Percentiles rank a stretch among this genome's conserved stretches.
Evolutionary conservation across 2,888 invertebrate species (phyloP).

Genomic region (Embidobia sp.): DNA sequence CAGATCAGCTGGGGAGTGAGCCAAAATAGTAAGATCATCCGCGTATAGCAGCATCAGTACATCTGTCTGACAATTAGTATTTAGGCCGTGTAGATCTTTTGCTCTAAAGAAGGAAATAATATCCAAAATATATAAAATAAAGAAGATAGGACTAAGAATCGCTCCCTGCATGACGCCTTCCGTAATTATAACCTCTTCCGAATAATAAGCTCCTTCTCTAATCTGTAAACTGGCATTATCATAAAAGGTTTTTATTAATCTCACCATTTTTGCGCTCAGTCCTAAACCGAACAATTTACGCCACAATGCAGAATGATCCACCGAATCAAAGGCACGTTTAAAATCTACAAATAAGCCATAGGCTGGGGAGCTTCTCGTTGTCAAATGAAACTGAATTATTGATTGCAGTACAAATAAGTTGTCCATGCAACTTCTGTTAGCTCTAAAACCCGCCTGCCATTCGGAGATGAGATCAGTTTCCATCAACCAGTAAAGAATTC

Average conservation of each 20-base stretch:
- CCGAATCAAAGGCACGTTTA: neutral
- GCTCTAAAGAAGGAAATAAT: neutral
- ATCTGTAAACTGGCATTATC: neutral
- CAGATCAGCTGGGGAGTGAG: neutral
- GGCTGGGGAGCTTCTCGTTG: neutral
- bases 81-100: neutral
- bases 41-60: neutral
- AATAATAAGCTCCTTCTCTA: neutral
- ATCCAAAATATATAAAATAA: constrained; percentile 1
- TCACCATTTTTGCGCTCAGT: neutral
- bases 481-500: neutral
- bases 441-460: neutral
- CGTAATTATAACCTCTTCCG: neutral
- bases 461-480: neutral
- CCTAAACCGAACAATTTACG: neutral
- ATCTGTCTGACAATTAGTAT: neutral
- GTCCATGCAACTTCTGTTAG: neutral
- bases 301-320: neutral
- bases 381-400: neutral
- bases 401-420: neutral
- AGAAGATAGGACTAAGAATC: constrained; percentile 14
- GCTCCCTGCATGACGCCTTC: neutral
- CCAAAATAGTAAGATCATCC: constrained; percentile 12
- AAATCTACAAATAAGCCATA: constrained; percentile 11
- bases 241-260: neutral